Evolutionary conservation across 1,140 invertebrate species (phyloP).

Genomic region (Ruditapes philippinarum): DNA sequence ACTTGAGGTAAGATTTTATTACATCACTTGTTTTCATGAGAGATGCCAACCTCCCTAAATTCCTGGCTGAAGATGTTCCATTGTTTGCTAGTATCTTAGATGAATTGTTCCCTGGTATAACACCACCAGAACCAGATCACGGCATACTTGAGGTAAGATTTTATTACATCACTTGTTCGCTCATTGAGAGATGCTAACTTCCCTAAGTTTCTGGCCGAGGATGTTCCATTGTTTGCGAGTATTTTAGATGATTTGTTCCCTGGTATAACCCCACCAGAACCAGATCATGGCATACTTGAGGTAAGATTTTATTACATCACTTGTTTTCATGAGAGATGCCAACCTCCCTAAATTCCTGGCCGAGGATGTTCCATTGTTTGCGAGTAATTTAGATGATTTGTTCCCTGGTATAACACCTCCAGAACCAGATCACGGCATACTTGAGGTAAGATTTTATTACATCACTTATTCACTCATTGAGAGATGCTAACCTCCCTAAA

Average conservation of each 20-base stretch:
- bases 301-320: too few species aligned
- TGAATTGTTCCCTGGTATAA: slow-evolving; percentile 85
- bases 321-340: too few species aligned
- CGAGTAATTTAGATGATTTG: slow-evolving; percentile 85
- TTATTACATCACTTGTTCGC: slow-evolving; percentile 84
- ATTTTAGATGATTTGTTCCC: slow-evolving; percentile 86
- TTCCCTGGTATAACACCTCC: slow-evolving; percentile 86
- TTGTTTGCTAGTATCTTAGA: slow-evolving; percentile 85
- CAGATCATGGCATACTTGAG: slow-evolving; percentile 90
- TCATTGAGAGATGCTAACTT: slow-evolving; percentile 85
- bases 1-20: slow-evolving; percentile 83
- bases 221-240: slow-evolving; percentile 85
- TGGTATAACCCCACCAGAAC: slow-evolving; percentile 87
- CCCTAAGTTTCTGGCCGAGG: slow-evolving; percentile 86
- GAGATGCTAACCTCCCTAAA: slow-evolving; percentile 86
- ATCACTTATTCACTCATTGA: slow-evolving; percentile 85
- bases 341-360: slow-evolving; percentile 86
- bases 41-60: slow-evolving; percentile 86
- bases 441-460: slow-evolving; percentile 83
- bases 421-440: slow-evolving; percentile 90
- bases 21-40: too few species aligned
- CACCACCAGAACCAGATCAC: slow-evolving; percentile 90
- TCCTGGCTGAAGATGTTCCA: slow-evolving; percentile 86
- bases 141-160: slow-evolving; percentile 86
- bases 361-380: slow-evolving; percentile 86